phyloP scores from a whole-genome alignment of 1,140 invertebrate genomes.

The Hyles euphorbiae region DNA sequence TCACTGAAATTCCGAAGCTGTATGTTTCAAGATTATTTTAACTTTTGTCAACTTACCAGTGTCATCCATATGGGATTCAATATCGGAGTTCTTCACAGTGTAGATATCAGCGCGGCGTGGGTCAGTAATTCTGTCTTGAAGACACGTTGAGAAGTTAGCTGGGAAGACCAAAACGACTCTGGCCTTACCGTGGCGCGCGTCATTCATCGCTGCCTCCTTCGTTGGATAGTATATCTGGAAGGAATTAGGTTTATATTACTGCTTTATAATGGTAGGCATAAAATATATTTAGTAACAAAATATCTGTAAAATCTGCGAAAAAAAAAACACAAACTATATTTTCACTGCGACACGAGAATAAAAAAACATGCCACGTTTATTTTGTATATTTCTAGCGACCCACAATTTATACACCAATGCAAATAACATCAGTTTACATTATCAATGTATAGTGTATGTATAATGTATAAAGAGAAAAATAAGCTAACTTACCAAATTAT shows the following conservation, averaged over 20 bases:
- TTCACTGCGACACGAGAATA: no score
- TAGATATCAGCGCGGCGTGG: slow-evolving; percentile 82
- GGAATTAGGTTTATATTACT: background rate
- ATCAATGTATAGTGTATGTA: no score
- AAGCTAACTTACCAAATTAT: slow-evolving; percentile 76
- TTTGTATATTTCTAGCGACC: no score
- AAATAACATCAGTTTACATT: no score
- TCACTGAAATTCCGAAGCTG: no score
- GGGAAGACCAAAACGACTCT: slow-evolving; percentile 91
- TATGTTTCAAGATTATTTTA: no score
- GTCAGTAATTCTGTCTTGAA: slow-evolving; percentile 82
- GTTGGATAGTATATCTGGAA: slow-evolving; percentile 69
- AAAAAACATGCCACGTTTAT: no score
- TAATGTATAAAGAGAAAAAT: background rate
- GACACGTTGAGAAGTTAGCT: slow-evolving; percentile 86
- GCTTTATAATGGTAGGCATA: no score
- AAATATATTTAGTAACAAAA: no score
- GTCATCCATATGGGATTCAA: slow-evolving; percentile 90
- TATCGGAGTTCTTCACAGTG: slow-evolving; percentile 83
- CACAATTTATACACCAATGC: no score
- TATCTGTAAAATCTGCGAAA: no score
- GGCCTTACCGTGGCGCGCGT: slow-evolving; percentile 84
- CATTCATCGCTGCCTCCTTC: slow-evolving; percentile 78
- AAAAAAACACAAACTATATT: no score
- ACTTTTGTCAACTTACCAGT: slow-evolving; percentile 81